These are phyloP conservation scores for Herpailurus yagouaroundi DNA, from an alignment of 2,113 vertebrate genomes.

Conservation along the genomic window DNA sequence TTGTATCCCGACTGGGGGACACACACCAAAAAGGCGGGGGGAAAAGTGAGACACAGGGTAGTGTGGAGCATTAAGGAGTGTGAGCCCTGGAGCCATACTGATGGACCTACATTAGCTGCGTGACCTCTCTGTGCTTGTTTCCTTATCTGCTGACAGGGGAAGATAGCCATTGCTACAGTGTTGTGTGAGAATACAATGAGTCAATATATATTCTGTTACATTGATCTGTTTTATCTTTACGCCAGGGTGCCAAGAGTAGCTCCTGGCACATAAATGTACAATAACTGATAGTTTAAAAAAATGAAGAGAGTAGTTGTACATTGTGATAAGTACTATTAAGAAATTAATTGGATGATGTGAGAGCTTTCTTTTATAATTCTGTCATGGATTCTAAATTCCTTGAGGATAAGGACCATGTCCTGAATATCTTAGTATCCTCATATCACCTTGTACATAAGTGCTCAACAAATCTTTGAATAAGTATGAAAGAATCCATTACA, in stretches of 20 bases:
- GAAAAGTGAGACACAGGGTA: not conserved
- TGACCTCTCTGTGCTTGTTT: not conserved
- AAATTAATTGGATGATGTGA: not conserved
- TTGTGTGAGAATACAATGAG: constrained; percentile 13
- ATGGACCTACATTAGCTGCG: not conserved
- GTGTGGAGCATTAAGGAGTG: not conserved
- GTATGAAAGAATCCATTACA: not conserved
- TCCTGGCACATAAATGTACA: not conserved
- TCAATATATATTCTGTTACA: not conserved
- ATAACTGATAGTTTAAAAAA: not conserved
- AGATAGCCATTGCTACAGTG: not conserved
- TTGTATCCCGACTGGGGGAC: not conserved
- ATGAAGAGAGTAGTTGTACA: not conserved
- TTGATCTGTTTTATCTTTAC: not conserved
- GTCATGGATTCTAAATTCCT: not conserved
- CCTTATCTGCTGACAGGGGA: not conserved
- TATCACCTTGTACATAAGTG: not conserved
- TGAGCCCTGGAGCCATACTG: not conserved
- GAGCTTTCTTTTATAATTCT: not conserved
- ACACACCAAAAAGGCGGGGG: not conserved
- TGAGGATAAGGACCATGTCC: not conserved
- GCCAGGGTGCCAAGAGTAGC: not conserved
- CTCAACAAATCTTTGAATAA: not conserved
- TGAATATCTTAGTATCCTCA: not conserved
- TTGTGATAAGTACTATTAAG: not conserved